Evolutionary conservation across 2,113 vertebrate species (phyloP), one percentile per base, ranked within the genome.

Genomic region (Aythya baeri): DNA sequence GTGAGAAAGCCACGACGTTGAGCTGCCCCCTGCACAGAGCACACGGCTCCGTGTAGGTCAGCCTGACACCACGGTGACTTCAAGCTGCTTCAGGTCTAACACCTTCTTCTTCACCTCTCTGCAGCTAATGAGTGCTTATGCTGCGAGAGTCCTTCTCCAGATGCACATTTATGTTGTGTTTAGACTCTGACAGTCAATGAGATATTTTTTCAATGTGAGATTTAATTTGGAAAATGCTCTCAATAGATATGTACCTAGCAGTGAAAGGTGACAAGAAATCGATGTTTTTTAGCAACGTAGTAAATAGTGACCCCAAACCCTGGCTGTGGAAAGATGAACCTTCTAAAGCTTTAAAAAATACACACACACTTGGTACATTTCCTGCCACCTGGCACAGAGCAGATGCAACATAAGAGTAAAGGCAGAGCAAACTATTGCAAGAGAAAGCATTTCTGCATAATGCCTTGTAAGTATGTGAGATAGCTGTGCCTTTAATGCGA

Each of bases 401-500:
- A 10, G 61, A 14, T 8, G 25, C 66, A 38, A 15, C 7, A 36
- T 77, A 29, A 43, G 74, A 81, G 63, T 16, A 44, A 89, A 41
- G 44, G 25, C n/a, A 22, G n/a, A 55, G 66, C 10, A 29, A 72
- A 46, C 3, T 34, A 10, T 4, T 26, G 34, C 46, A 50, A 63
- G 36, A 34, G 23, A 9, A 52, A 43, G 31, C 4, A 9, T n/a
- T 55, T 49, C 54, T 54, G 52, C 31, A 49, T 20, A 31, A 62
- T 3, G 1, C 3, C 32, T 20, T 7, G 1, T 7, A 63, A 20
- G 62, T 7, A 21, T 1, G 11, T 4, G 25, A 46, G n/a, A 10
- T 7, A 41, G 77, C 41, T 4, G 36, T 22, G 44, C 27, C 91
- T 59, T 46, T 12, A 17, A 54, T 10, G 38, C 7, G 4, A 25